Base-by-base conservation (phyloP, 2,888 invertebrate genomes). In the Torymus texanus region DNA sequence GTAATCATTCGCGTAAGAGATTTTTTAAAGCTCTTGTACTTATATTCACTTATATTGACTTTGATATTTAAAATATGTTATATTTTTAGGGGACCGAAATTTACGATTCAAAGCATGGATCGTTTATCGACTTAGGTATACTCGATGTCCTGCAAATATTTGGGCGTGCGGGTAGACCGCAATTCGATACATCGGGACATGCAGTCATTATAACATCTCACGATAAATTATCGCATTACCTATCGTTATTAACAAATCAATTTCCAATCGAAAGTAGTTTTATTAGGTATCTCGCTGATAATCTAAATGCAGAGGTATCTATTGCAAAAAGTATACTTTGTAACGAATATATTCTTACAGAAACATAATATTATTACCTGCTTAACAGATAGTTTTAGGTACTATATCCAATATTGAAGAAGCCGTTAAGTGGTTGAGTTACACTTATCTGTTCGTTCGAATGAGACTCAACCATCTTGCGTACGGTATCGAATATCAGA, bases 221-320 rank as follows among this genome's bases (percentile, higher is more conserved):
- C 88, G 95, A 96, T 82, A 98, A 98, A 89, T 92, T 99, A 76
- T 94, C 96, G 53, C 97, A 98, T 88, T 99, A 99, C 88, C 92
- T 99, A 77, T 96, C 97, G 0, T 92, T 98, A 71, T 93, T 99
- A 88, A 98, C 98, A 1, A 97, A 98, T 88, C 98, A 99, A 91
- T 97, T 97, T 89, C 99, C 99, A 0, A 99, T 99, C 82, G 99
- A 99, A 91, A 98, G 98, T 87, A 97, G 97, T 91, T 98, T 99
- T 87, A 94, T 98, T 79, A 94, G 94, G 86, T 94, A 96, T 84
- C 91, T 99, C 75, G 95, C 96, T 2, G 99, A 99, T 90, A 98
- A 99, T 92, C 93, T 99, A 80, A 99, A 99, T 91, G 99, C 99
- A 50, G 99, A 99, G 93, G 96, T 97, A 88, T 84, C 88, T 62